Base-by-base conservation (phyloP, 2,113 vertebrate genomes). In the Theropithecus gelada region DNA sequence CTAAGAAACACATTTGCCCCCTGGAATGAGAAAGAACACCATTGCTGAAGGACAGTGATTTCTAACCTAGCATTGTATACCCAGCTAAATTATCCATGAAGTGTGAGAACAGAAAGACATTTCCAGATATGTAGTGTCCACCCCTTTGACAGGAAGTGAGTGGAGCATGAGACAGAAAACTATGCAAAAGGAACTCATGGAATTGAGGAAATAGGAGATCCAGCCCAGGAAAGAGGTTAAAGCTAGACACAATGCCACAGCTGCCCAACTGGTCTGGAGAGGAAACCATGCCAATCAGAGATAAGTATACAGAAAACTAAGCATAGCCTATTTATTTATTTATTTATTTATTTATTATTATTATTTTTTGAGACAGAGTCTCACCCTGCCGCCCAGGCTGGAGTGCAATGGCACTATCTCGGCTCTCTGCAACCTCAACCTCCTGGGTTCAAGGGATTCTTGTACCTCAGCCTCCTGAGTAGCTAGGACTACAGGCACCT, bases 11-110 rank as follows among this genome's bases (percentile, higher is more conserved):
- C 27, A 50, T 68, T 91, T 75, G 38, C 12, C n/a, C 35, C 18
- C 8, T 8, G 3, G 12, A 61, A 32, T 45, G 18, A 52, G 68
- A 70, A n/a, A 73, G 78, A 92, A 25, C 30, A 91, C 10, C 20
- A 32, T 91, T 91, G 75, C 92, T 82, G 13, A 89, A 85, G 38
- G 64, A 45, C 23, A 80, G 1, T 59, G 52, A 64, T 80, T 83
- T 93, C 93, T 97, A 64, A 55, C n/a, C 85, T 18, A 57, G 45
- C n/a, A 64, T 97, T 92, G 50, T 66, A 85, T 93, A 90, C 90
- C 96, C 38, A 97, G 79, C 80, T 55, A 95, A 95, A 85, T 73
- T 90, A 93, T 73, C 90, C 64, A 73, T 13, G 8, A 86, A 81
- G 48, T 25, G 6, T 48, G 55, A 90, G 40, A 14, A n/a, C 1